Evolutionary conservation across 2,113 vertebrate species (phyloP).

Genomic region (Hydropotes inermis): DNA sequence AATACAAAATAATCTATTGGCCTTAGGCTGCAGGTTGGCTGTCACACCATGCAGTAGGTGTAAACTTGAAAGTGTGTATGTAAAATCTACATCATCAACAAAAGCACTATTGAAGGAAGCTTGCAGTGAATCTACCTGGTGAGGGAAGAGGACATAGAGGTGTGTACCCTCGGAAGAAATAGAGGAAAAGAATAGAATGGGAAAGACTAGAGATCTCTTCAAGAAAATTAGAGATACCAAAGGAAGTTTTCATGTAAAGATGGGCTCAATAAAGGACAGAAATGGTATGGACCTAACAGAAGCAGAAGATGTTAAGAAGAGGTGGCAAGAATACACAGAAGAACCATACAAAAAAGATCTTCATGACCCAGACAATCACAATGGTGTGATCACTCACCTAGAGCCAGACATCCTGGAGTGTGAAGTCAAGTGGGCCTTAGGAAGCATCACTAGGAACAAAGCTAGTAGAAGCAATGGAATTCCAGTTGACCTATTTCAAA

Average conservation of each 20-base stretch:
- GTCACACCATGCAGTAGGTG: neutral
- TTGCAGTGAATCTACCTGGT: neutral
- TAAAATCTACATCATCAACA: neutral
- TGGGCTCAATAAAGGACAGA: neutral
- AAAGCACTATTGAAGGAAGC: neutral
- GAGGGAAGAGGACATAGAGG: neutral
- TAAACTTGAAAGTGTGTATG: neutral
- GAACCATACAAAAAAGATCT: neutral
- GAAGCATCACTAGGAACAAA: neutral
- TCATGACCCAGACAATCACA: neutral
- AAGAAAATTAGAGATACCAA: neutral
- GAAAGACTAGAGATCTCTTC: neutral
- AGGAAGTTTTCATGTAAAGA: neutral
- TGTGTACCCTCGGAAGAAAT: neutral
- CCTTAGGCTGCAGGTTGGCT: neutral
- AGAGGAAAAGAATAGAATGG: neutral
- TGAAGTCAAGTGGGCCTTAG: neutral
- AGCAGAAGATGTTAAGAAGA: neutral
- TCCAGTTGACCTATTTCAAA: too few relatives aligned
- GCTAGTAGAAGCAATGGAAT: neutral
- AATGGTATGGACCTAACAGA: neutral
- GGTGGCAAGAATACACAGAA: neutral
- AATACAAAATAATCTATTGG: neutral
- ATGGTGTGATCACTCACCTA: neutral
- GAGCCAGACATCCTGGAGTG: neutral